Base-by-base conservation (phyloP, 2,113 vertebrate genomes). In the Cricetomys ansorgei region DNA sequence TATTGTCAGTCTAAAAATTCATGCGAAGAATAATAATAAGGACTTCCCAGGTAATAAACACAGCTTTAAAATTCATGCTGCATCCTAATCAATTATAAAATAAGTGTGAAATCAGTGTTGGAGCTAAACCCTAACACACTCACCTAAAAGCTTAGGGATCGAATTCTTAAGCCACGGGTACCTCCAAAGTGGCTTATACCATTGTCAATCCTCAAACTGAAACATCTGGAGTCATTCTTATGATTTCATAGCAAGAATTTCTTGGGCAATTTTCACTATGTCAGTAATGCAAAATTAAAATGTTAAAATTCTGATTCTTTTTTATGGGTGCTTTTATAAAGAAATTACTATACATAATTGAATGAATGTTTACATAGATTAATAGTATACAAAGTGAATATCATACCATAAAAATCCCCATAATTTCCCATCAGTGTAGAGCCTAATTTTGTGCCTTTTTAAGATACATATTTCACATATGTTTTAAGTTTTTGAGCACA, bases 211-310 rank as follows among this genome's bases (percentile, higher is more conserved):
- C 70, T 12, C 70, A 25, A n/a, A 43, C 1, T 40, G 37, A 7
- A 72, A n/a, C 21, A 73, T 43, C 10, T 2, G 40, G 40, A 43
- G 4, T 43, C 70, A 5, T 73, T 11, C 40, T 12, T 43, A 73
- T 25, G 21, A 43, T 43, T 73, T n/a, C n/a, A n/a, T n/a, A n/a
- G n/a, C n/a, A n/a, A n/a, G 67, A 95, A 62, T 95, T 31, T 95
- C 92, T 91, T 93, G 91, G 89, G 75, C 67, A 73, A 94, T 23
- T 80, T 89, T 98, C 90, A 88, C 69, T 93, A 91, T 90, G 87
- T 59, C 89, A 91, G 98, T 89, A 79, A 94, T 64, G 65, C 50
- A 91, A 94, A 96, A 77, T 64, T 8, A 96, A 62, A 95, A 84
- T 75, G 65, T n/a, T 81, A 96, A 87, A 85, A 85, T 59, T 72